phyloP scores from a whole-genome alignment of 2,113 vertebrate genomes.

The Scolopax mira region DNA sequence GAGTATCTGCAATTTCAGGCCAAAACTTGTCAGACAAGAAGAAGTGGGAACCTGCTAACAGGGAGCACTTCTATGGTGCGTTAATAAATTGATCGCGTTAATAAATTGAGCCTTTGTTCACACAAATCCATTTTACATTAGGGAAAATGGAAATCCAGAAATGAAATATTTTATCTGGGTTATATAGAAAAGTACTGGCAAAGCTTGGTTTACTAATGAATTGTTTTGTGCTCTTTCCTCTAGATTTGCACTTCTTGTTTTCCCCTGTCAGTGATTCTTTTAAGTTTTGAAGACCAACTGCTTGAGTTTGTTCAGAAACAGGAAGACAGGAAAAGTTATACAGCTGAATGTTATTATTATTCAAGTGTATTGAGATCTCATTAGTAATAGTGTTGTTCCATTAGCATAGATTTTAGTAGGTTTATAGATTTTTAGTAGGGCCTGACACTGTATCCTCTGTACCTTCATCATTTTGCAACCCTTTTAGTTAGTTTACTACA shows the following conservation, averaged over 20 bases:
- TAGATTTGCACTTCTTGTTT: not conserved
- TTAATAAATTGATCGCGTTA: not conserved
- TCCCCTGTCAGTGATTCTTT: not conserved
- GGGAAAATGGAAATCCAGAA: not conserved
- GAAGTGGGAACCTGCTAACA: not conserved
- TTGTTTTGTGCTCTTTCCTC: not conserved
- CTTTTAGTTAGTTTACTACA: not conserved
- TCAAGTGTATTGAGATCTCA: not conserved
- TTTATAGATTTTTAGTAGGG: not conserved
- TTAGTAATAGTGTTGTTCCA: not conserved
- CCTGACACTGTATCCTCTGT: not conserved
- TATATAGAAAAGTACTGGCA: not conserved
- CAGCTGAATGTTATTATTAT: not conserved
- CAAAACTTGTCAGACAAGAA: not conserved
- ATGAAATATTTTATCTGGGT: not conserved
- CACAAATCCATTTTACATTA: not conserved
- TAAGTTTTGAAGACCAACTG: not conserved
- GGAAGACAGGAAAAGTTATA: not conserved
- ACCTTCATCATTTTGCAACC: not conserved
- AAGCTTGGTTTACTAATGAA: not conserved
- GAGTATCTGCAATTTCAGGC: not conserved
- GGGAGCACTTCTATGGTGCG: not conserved
- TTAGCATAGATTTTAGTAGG: not conserved
- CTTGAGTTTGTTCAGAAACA: not conserved
- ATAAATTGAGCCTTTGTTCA: not conserved